Percentiles rank a stretch among this genome's conserved stretches.
phyloP scores from a whole-genome alignment of 1,140 invertebrate species.

The Halesus radiatus region DNA sequence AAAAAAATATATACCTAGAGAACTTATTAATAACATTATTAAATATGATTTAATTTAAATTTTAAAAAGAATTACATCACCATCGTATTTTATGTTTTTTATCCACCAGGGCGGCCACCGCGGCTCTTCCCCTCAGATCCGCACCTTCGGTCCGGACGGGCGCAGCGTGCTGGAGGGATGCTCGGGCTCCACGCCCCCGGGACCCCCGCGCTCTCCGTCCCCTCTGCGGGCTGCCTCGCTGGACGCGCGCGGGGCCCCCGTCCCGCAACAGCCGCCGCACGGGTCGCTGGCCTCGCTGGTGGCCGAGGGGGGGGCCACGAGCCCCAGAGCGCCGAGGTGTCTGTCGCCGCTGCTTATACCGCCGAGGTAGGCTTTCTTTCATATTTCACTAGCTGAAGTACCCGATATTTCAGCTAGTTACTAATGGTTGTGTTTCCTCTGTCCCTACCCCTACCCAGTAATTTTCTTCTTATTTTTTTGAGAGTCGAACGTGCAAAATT shows the following conservation, averaged over 20 bases:
- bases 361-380: slow-evolving; percentile 63
- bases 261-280: slow-evolving; percentile 69
- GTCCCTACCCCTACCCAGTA: no score
- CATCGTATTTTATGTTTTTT: neutral
- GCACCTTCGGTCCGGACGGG: slow-evolving; percentile 82
- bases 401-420: no score
- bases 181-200: slow-evolving; percentile 67
- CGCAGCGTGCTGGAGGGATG: slow-evolving; percentile 75
- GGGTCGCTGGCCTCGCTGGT: slow-evolving; percentile 66
- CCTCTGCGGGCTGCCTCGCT: slow-evolving; percentile 81
- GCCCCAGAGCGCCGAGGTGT: slow-evolving; percentile 72
- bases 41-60: no score
- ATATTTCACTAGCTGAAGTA: no score
- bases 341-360: slow-evolving; percentile 82
- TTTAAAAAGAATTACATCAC: no score
- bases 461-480: no score
- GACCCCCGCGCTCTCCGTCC: slow-evolving; percentile 78
- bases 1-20: no score
- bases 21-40: no score
- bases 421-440: no score
- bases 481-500: no score
- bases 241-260: slow-evolving; percentile 74
- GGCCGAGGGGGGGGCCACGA: slow-evolving; percentile 66
- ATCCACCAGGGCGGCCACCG: slow-evolving; percentile 72
- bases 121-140: slow-evolving; percentile 84